Base-by-base conservation (phyloP, 2,113 vertebrate genomes). In the Malurus elegans region DNA sequence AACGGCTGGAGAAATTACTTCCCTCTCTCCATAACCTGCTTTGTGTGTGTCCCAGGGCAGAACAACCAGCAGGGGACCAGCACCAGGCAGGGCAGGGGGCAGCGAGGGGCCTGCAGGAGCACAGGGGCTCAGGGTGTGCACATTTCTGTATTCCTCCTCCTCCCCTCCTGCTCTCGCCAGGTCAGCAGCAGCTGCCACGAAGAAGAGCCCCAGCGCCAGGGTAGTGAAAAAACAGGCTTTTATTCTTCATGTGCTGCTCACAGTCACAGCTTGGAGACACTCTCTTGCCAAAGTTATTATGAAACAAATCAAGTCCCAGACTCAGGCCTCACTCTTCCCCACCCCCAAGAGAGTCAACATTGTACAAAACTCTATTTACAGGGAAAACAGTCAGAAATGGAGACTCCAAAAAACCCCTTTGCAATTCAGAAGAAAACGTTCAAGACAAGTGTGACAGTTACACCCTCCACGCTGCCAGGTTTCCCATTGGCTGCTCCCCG, bases 301-400 rank as follows among this genome's bases (percentile, higher is more conserved):
- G 93, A 96, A 97, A 95, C 84, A 90, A 95, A 93, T 85, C 65
- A 91, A 93, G 90, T 73, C 95, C 86, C 89, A 91, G 92, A 76
- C 94, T 86, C 91, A 26, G 88, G 81, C 67, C 83, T 84, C 24
- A 7, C 84, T 91, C 89, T 65, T 73, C 92, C 96, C 93, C 94
- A 79, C 88, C 92, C 94, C 91, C 93, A 90, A 94, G 91, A 95
- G 83, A 95, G 80, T 81, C 84, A 97, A 97, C 96, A 97, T 97
- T 95, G 92, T 98, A 98, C 97, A 98, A 98, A 98, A 98, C 96
- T 97, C 19, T 98, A 98, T 98, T 98, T 98, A 98, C 98, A 98
- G 90, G 79, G 95, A 96, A 98, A 97, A 89, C 84, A 96, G 80
- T 87, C 96, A 96, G 96, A 97, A 98, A 96, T 4, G 44, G 94